Evolutionary conservation across 1,140 invertebrate genomes (phyloP).

Genomic region (Cyclina sinensis): DNA sequence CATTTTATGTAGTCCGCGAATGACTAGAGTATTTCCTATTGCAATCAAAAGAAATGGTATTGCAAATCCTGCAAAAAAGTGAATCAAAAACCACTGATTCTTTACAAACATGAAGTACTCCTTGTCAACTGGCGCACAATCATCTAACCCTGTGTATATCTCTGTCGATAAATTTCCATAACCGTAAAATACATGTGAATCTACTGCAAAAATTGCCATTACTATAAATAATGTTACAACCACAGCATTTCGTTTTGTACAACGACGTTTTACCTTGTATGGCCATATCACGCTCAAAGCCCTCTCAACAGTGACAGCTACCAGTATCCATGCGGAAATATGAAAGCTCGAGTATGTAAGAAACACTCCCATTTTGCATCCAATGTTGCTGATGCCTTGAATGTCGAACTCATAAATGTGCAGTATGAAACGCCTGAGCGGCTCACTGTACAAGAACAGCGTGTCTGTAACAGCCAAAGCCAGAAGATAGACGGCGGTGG

Average conservation of each 20-base stretch:
- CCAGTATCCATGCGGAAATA: constrained; percentile 74
- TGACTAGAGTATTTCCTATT: constrained; percentile 43
- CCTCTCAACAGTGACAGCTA: constrained; percentile 74
- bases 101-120: background rate
- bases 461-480: constrained; percentile 71
- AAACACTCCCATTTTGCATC: constrained; percentile 71
- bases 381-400: constrained; percentile 5
- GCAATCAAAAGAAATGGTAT: constrained; percentile 10
- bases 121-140: background rate
- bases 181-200: constrained; percentile 8
- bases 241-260: constrained; percentile 25
- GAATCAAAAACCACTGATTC: constrained; percentile 22
- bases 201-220: background rate
- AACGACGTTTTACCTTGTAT: constrained; percentile 61
- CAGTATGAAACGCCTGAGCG: constrained; percentile 69
- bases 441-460: constrained; percentile 67
- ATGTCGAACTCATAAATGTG: constrained; percentile 64
- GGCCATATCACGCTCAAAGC: constrained; percentile 72
- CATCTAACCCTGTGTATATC: background rate
- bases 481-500: constrained; percentile 67
- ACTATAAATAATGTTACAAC: background rate
- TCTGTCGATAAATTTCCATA: background rate
- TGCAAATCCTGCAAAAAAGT: background rate
- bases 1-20: background rate
- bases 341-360: constrained; percentile 65